A percentile compares a stretch with the other conserved stretches of the same genome.
Conservation (phyloP, 2,113 vertebrate genomes). For the Calyptommatus sinebrachiatus region DNA sequence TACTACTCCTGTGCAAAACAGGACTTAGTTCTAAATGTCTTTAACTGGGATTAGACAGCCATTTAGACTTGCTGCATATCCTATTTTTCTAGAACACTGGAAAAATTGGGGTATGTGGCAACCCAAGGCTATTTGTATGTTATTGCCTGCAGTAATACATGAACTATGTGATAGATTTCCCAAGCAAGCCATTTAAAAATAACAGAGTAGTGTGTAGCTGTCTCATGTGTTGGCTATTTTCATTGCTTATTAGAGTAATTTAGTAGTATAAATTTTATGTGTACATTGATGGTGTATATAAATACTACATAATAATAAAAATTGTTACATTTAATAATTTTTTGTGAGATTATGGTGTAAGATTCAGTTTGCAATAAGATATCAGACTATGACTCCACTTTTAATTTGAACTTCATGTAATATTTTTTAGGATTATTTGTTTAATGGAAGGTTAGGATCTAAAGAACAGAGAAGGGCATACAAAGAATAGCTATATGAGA, state of each 20-base stretch:
- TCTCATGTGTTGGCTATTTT: neutral
- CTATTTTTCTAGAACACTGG: too few relatives aligned
- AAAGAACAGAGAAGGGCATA: too few relatives aligned
- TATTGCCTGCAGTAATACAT: neutral
- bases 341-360: neutral
- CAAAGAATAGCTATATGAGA: neutral
- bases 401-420: too few relatives aligned
- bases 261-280: neutral
- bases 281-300: constrained; percentile 8
- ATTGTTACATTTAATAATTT: neutral
- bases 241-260: neutral
- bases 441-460: too few relatives aligned
- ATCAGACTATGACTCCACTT: too few relatives aligned
- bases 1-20: neutral
- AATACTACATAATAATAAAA: too few relatives aligned
- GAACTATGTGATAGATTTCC: neutral
- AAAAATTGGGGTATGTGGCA: too few relatives aligned
- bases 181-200: neutral
- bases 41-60: neutral
- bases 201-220: neutral
- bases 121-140: neutral
- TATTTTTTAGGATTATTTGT: too few relatives aligned
- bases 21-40: neutral
- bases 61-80: neutral
- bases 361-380: too few relatives aligned